phyloP scores from a whole-genome alignment of 2,797 vertebrate genomes.

The Sebastolobus altivelis region DNA sequence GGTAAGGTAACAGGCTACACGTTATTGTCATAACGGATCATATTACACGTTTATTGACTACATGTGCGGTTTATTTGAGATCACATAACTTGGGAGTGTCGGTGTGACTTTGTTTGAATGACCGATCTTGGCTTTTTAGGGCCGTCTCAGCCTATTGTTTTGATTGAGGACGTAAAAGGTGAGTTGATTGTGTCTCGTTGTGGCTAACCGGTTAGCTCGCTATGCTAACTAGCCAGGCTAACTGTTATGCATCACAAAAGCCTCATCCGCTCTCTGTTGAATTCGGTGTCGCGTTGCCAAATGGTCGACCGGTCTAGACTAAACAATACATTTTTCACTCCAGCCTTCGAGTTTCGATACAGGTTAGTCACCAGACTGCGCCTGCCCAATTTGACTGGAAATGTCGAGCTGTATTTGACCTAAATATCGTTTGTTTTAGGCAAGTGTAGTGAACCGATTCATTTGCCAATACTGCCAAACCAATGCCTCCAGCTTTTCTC shows the following conservation, averaged over 20 bases:
- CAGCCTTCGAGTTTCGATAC: slow-evolving; percentile 1
- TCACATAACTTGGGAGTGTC: rapidly evolving
- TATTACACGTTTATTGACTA: rapidly evolving
- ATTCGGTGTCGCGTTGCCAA: slow-evolving; percentile 66
- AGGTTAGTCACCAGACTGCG: not conserved
- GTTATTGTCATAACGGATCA: not conserved
- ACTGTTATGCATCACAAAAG: slow-evolving; percentile 84
- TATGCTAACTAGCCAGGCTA: slow-evolving; percentile 76
- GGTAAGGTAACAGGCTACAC: slow-evolving; percentile 49
- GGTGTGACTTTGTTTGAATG: rapidly evolving
- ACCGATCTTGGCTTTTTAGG: rapidly evolving
- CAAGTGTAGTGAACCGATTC: slow-evolving; percentile 47
- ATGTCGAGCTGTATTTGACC: slow-evolving; percentile 60
- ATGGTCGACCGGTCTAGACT: slow-evolving; percentile 72
- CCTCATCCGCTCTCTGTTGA: slow-evolving; percentile 66
- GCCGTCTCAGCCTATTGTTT: slow-evolving; percentile 42
- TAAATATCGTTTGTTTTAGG: slow-evolving; percentile 73
- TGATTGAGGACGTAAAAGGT: slow-evolving; percentile 45
- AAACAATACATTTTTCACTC: slow-evolving; percentile 64
- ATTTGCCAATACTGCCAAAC: slow-evolving; percentile 35
- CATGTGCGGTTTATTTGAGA: not conserved
- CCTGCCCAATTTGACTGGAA: slow-evolving; percentile 7
- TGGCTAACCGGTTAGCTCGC: slow-evolving; percentile 67
- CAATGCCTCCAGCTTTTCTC: slow-evolving; percentile 17
- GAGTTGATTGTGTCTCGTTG: slow-evolving; percentile 74